Conservation (phyloP, 2,797 vertebrate species). For the Muscicapa comitata region DNA sequence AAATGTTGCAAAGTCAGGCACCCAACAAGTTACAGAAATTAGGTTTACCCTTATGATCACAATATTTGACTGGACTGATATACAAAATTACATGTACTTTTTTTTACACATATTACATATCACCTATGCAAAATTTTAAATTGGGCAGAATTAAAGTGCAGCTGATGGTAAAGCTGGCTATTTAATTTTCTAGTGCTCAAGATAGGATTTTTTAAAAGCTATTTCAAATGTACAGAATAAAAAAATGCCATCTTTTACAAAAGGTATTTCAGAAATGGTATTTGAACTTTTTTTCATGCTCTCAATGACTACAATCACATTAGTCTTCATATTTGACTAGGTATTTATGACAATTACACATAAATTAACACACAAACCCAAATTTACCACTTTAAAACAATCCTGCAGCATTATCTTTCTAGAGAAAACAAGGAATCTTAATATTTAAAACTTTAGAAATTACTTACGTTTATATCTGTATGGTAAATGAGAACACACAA, state of each 20-base stretch:
- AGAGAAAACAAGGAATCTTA: neutral
- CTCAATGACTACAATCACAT: neutral
- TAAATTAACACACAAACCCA: neutral
- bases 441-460: neutral
- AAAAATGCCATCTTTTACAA: neutral
- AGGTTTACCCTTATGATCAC: neutral
- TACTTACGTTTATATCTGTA: slow-evolving; percentile 98
- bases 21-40: neutral
- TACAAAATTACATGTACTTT: rapidly evolving
- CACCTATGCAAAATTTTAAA: neutral
- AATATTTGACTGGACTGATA: neutral
- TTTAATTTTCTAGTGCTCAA: neutral
- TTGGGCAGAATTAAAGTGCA: neutral
- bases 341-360: neutral
- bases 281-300: neutral
- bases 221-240: neutral
- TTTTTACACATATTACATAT: neutral
- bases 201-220: neutral
- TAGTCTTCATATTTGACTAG: neutral
- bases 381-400: neutral
- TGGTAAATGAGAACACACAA: slow-evolving; percentile 98
- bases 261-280: neutral
- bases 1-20: neutral
- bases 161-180: neutral
- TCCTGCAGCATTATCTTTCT: neutral